A percentile compares a stretch with the other conserved stretches of the same genome.
Evolutionary conservation across 2,797 vertebrate species (phyloP).

Genomic region (Anableps anableps): DNA sequence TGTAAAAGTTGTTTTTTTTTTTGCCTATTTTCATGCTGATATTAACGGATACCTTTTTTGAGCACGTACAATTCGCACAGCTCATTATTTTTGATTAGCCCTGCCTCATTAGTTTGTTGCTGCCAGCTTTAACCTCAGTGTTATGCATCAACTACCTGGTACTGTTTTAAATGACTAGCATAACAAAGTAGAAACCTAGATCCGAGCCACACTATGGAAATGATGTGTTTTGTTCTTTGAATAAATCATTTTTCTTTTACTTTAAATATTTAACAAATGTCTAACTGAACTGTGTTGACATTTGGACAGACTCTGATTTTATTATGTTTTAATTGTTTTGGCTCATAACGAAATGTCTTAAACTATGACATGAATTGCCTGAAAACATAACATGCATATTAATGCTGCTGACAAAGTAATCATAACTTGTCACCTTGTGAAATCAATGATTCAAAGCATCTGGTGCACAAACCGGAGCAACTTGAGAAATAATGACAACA

Average conservation of each 20-base stretch:
- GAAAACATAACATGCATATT: background rate
- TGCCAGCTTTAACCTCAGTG: slow-evolving; percentile 19
- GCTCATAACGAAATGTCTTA: background rate
- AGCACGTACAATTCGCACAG: slow-evolving; percentile 12
- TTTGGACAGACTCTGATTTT: background rate
- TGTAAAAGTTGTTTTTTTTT: background rate
- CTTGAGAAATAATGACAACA: background rate
- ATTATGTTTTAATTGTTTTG: slow-evolving; percentile 1
- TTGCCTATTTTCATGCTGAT: background rate
- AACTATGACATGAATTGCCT: background rate
- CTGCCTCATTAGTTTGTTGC: slow-evolving; percentile 27
- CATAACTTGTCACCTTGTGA: background rate
- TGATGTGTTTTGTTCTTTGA: background rate
- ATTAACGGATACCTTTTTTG: slow-evolving; percentile 4
- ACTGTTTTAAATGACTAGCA: slow-evolving; percentile 1
- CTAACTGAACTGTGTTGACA: background rate
- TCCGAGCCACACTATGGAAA: background rate
- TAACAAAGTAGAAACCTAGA: background rate
- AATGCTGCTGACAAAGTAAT: background rate
- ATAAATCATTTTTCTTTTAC: background rate
- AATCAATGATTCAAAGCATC: background rate
- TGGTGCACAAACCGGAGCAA: background rate
- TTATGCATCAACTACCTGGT: background rate
- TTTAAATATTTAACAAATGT: background rate
- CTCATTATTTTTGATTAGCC: slow-evolving; percentile 29